These are phyloP conservation scores for Dryocosmus kuriphilus DNA, from an alignment of 2,888 invertebrate genomes.

Conservation along the genomic window DNA sequence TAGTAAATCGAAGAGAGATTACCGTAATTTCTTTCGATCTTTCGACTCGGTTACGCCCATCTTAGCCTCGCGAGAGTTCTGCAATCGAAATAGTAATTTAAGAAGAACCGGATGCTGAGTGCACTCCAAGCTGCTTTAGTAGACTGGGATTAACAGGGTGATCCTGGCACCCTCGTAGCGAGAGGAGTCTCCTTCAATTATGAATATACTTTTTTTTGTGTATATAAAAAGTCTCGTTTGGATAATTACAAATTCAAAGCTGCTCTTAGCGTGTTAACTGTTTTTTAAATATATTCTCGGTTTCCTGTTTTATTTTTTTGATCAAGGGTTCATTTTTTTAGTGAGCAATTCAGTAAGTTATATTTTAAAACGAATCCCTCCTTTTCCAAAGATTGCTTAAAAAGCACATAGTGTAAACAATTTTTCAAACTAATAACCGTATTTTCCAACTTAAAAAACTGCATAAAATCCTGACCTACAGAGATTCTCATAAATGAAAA, in stretches of 20 bases:
- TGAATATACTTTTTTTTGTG: not conserved
- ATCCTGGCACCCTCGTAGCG: not conserved
- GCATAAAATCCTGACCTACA: no score
- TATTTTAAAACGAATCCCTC: no score
- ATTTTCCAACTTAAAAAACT: no score
- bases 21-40: conserved; percentile 47
- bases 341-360: no score
- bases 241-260: not conserved
- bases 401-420: no score
- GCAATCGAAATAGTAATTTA: conserved; percentile 33
- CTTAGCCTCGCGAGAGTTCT: conserved; percentile 31
- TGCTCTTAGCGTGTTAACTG: no score
- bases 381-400: no score
- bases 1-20: conserved; percentile 41
- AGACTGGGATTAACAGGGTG: conserved; percentile 28
- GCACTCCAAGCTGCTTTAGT: conserved; percentile 8
- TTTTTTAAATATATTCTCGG: no score
- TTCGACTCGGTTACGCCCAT: conserved; percentile 42
- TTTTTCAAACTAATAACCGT: no score
- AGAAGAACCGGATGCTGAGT: conserved; percentile 32
- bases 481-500: no score
- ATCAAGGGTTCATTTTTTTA: no score
- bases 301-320: no score
- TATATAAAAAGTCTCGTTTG: not conserved
- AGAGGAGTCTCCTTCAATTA: conserved; percentile 10